Conservation (phyloP, 2,797 vertebrate genomes). For the Catharus ustulatus region DNA sequence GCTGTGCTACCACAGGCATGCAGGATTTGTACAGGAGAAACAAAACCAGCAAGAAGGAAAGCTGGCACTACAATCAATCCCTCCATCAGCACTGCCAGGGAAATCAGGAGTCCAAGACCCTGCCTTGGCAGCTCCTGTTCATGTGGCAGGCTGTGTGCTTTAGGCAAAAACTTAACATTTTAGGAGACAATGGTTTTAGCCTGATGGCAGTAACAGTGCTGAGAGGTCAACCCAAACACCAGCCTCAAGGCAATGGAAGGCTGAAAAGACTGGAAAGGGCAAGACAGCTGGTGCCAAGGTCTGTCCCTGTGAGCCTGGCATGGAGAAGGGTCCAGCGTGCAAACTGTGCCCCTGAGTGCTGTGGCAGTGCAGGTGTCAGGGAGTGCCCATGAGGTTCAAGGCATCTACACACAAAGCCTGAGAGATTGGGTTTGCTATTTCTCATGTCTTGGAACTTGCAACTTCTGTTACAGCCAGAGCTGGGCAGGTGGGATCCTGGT, state of each 20-base stretch:
- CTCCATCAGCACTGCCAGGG: neutral
- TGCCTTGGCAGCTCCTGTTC: neutral
- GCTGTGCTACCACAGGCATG: neutral
- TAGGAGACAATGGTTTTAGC: neutral
- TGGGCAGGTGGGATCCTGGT: neutral
- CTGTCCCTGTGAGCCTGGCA: neutral
- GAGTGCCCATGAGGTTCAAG: constrained; percentile 55
- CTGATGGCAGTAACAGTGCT: neutral
- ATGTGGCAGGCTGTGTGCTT: neutral
- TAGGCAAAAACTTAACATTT: neutral
- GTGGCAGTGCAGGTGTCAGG: neutral
- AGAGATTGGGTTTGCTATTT: neutral
- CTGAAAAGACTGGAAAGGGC: neutral
- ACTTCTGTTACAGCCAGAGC: neutral
- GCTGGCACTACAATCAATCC: neutral
- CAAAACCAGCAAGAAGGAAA: constrained; percentile 1
- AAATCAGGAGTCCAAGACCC: neutral
- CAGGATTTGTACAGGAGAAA: neutral
- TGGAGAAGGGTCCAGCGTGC: neutral
- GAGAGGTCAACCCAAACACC: neutral
- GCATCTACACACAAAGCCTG: constrained; percentile 50
- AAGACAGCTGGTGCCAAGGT: neutral
- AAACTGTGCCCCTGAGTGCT: neutral
- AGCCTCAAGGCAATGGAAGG: neutral
- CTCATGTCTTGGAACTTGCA: neutral